These are phyloP conservation scores for Melanocharis versteri DNA, from an alignment of 2,113 vertebrate species.

Conservation along the genomic window DNA sequence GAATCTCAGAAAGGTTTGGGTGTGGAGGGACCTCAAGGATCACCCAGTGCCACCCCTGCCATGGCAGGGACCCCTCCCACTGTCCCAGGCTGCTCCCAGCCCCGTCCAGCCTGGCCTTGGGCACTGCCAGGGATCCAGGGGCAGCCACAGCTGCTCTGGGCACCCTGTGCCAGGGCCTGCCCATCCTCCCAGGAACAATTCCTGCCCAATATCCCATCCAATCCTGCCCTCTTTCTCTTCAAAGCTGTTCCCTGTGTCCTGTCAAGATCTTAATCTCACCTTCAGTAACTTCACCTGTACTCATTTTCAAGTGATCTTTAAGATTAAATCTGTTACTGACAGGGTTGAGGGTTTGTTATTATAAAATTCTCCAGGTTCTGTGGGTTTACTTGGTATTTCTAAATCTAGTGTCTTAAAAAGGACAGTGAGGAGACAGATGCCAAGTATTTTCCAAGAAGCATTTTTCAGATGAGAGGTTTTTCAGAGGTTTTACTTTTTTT, in stretches of 20 bases:
- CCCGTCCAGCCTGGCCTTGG: neutral
- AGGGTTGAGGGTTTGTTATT: neutral
- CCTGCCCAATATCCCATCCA: rapidly evolving
- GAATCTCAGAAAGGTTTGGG: neutral
- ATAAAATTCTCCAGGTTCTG: neutral
- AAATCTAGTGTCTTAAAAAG: neutral
- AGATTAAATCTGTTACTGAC: neutral
- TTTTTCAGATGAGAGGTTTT: neutral
- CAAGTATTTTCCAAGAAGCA: neutral
- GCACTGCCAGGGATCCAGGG: neutral
- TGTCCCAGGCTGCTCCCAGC: rapidly evolving
- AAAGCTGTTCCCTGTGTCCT: neutral
- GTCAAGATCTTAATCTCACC: neutral
- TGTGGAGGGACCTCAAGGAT: rapidly evolving
- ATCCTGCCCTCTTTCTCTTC: neutral
- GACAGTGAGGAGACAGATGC: neutral
- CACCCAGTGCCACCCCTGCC: neutral
- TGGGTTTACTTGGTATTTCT: neutral
- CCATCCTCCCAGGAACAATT: no score
- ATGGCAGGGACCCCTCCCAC: neutral
- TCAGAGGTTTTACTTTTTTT: neutral
- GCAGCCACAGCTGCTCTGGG: neutral
- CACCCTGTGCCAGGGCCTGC: no score
- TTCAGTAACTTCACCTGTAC: neutral
- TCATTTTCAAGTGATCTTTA: rapidly evolving